These are phyloP conservation scores for Metalampra italica DNA, from an alignment of 2,888 invertebrate species.

Conservation along the genomic window DNA sequence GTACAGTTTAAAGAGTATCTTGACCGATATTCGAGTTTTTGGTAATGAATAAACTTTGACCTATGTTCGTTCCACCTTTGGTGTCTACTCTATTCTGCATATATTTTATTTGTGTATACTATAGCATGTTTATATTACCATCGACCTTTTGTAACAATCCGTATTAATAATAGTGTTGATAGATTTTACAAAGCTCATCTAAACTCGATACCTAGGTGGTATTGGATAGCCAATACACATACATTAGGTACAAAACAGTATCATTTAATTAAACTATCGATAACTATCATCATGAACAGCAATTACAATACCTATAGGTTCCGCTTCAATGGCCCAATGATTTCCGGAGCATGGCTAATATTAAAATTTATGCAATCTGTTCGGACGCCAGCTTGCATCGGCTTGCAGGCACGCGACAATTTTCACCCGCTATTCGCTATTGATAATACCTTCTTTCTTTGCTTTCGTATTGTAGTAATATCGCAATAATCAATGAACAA, in stretches of 20 bases:
- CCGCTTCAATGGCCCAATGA: conserved; percentile 17
- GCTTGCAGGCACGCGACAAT: conserved; percentile 26
- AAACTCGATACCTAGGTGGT: background rate
- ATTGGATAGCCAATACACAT: background rate
- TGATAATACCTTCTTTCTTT: background rate
- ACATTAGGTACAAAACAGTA: conserved; percentile 1
- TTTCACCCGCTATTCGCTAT: background rate
- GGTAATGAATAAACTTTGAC: too few relatives aligned
- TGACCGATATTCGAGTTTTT: too few relatives aligned
- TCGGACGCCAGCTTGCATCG: conserved; percentile 43
- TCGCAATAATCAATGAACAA: too few relatives aligned
- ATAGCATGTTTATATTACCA: too few relatives aligned
- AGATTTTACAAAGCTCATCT: too few relatives aligned
- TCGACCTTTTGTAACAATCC: too few relatives aligned
- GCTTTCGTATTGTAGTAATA: background rate
- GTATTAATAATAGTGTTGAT: too few relatives aligned
- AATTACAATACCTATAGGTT: conserved; percentile 43
- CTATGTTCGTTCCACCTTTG: too few relatives aligned
- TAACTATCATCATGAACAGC: conserved; percentile 47
- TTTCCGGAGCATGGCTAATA: conserved; percentile 31
- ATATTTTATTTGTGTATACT: too few relatives aligned
- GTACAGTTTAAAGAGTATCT: too few relatives aligned
- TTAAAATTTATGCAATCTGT: conserved; percentile 63
- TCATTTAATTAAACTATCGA: conserved; percentile 35
- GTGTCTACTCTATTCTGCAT: too few relatives aligned